Percentiles rank a stretch among this genome's conserved stretches.
These are phyloP conservation scores for Ictalurus punctatus DNA, from an alignment of 2,113 vertebrate genomes.

Conservation along the genomic window DNA sequence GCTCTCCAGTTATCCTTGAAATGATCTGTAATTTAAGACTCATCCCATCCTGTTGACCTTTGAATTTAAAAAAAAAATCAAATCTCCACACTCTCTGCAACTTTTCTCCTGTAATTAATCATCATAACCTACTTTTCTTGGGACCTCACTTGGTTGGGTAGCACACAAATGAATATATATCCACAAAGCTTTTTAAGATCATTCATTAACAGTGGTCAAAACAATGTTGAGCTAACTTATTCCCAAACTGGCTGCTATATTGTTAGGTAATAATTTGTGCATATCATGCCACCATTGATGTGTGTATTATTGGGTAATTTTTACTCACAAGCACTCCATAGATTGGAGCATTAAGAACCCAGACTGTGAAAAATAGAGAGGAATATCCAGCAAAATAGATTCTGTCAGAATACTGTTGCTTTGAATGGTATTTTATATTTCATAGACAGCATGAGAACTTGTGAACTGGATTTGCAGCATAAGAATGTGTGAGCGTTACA, in stretches of 20 bases:
- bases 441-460: background rate
- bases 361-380: background rate
- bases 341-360: background rate
- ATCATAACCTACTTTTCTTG: background rate
- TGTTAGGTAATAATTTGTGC: background rate
- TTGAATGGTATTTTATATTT: background rate
- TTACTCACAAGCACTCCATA: background rate
- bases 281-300: background rate
- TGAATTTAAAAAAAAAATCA: background rate
- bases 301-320: background rate
- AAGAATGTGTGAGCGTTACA: background rate
- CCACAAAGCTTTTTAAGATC: background rate
- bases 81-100: background rate
- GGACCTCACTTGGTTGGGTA: background rate
- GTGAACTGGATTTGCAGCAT: background rate
- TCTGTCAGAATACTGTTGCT: background rate
- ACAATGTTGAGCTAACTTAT: background rate
- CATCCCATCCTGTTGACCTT: background rate
- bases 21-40: background rate
- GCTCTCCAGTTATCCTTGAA: background rate
- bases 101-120: constrained; percentile 1
- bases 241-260: background rate
- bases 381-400: background rate
- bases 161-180: background rate
- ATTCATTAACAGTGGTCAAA: background rate